Conservation (phyloP, 92 coral and sea anemone genomes). For the Zoanthus gigantus region DNA sequence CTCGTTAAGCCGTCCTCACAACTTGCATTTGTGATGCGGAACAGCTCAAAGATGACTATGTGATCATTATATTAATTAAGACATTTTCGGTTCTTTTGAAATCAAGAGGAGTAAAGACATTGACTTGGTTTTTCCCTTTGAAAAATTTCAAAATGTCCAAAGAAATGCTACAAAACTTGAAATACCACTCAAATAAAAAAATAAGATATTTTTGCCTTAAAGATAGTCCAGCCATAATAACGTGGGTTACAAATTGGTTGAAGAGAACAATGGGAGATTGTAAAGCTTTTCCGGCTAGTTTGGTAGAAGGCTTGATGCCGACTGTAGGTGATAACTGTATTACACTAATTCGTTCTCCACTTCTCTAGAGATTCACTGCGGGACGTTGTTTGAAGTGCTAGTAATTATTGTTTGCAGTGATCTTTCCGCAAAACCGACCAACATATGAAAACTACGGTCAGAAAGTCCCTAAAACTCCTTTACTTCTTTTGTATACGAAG, state of each 20-base stretch:
- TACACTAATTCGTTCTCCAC: conserved; percentile 57
- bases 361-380: conserved; percentile 56
- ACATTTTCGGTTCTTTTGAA: conserved; percentile 51
- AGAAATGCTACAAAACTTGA: background rate
- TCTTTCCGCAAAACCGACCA: conserved; percentile 25
- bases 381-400: conserved; percentile 46
- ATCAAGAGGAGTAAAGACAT: background rate
- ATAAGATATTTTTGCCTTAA: background rate
- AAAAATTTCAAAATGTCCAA: background rate
- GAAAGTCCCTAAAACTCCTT: conserved; percentile 20
- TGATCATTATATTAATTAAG: conserved; percentile 66
- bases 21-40: conserved; percentile 71
- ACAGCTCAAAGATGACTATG: conserved; percentile 40
- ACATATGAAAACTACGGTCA: background rate
- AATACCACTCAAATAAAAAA: background rate
- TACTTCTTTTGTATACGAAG: conserved; percentile 18
- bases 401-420: conserved; percentile 25
- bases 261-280: conserved; percentile 35
- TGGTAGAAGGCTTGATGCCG: conserved; percentile 60
- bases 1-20: conserved; percentile 79
- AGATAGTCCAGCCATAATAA: conserved; percentile 19
- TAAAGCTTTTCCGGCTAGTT: conserved; percentile 65
- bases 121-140: background rate
- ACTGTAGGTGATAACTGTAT: conserved; percentile 70
- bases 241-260: conserved; percentile 1